Percentiles rank a stretch among this genome's conserved stretches.
Conservation (phyloP, 2,797 vertebrate genomes). For the Columba guinea region DNA sequence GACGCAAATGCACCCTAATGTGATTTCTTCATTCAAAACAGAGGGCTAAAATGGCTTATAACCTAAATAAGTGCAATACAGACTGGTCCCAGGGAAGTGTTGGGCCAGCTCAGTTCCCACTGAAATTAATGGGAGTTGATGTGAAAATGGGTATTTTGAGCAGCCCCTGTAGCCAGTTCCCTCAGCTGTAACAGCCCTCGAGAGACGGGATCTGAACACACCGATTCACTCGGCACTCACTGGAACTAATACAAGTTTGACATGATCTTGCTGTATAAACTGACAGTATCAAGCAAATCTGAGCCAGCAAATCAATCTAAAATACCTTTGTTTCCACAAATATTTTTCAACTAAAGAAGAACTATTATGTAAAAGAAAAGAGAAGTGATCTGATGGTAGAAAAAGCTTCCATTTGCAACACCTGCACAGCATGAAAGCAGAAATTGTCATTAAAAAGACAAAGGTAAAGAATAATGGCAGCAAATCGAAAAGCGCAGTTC, state of each 20-base stretch:
- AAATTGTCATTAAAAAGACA: background rate
- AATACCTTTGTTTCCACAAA: background rate
- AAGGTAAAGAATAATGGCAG: background rate
- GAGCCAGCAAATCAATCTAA: background rate
- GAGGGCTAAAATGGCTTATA: background rate
- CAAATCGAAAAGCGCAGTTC: background rate
- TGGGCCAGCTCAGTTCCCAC: background rate
- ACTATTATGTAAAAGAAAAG: background rate
- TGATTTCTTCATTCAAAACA: background rate
- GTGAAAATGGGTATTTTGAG: rapidly evolving
- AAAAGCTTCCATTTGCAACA: background rate
- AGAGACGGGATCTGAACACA: background rate
- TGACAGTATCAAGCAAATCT: background rate
- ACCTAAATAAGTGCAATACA: rapidly evolving
- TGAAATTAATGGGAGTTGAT: background rate
- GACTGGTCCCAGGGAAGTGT: background rate
- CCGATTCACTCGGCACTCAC: background rate
- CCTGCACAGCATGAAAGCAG: background rate
- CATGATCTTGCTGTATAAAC: rapidly evolving
- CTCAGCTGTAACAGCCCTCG: rapidly evolving
- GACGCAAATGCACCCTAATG: background rate
- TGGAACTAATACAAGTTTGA: background rate
- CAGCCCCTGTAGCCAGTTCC: rapidly evolving
- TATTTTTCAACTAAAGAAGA: background rate
- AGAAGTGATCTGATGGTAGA: background rate